Evolutionary conservation across 1,140 invertebrate genomes (phyloP).

Genomic region (Muscidifurax raptorellus): DNA sequence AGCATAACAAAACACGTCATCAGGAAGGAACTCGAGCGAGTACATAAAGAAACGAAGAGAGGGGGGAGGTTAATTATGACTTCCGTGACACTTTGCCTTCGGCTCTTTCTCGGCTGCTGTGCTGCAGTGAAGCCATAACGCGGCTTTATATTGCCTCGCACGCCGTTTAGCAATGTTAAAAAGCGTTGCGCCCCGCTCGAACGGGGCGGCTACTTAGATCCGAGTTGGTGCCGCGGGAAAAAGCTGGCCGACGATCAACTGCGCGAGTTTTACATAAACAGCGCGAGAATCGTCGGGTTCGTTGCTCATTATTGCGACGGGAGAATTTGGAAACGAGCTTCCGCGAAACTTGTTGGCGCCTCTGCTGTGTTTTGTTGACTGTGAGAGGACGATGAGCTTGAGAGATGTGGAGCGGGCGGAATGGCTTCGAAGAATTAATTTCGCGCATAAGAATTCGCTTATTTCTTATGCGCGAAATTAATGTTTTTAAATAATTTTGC

Average conservation of each 20-base stretch:
- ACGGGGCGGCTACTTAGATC: neutral
- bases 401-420: too few relatives aligned
- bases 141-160: constrained; percentile 36
- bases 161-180: constrained; percentile 44
- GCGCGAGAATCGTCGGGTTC: neutral
- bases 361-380: neutral
- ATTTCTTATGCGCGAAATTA: too few relatives aligned
- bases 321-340: neutral
- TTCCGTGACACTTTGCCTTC: constrained; percentile 51
- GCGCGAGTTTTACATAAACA: neutral
- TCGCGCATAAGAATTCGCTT: too few relatives aligned
- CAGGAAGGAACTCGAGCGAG: neutral
- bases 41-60: constrained; percentile 4
- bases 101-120: neutral
- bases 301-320: neutral
- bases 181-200: neutral
- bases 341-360: neutral
- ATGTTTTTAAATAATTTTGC: too few relatives aligned
- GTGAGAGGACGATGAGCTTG: neutral
- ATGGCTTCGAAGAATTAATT: too few relatives aligned
- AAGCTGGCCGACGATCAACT: neutral
- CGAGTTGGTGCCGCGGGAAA: neutral
- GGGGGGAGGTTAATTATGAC: constrained; percentile 51
- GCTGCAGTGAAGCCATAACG: constrained; percentile 4
- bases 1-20: neutral